phyloP scores from a whole-genome alignment of 2,113 vertebrate species.

The Cheirogaleus medius region DNA sequence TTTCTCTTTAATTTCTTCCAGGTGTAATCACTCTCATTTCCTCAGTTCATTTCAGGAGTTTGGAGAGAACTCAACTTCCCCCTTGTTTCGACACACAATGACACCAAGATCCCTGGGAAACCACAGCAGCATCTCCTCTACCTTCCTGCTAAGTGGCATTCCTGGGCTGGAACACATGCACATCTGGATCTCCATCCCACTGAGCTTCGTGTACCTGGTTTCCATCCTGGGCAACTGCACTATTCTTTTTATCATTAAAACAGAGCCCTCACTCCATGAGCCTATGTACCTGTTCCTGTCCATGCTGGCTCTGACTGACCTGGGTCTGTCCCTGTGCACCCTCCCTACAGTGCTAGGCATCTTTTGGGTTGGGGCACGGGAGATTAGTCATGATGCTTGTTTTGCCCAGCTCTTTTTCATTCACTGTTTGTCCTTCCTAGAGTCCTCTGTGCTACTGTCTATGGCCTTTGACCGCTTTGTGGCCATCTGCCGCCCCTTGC shows the following conservation, averaged over 20 bases:
- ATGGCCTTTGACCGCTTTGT: conserved; percentile 75
- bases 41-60: neutral
- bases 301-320: conserved; percentile 77
- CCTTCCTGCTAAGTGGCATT: conserved; percentile 75
- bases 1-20: neutral
- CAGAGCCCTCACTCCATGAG: conserved; percentile 73
- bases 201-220: conserved; percentile 72
- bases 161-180: conserved; percentile 66
- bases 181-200: conserved; percentile 71
- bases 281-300: conserved; percentile 81
- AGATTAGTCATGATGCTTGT: conserved; percentile 63
- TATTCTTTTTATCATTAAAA: conserved; percentile 74
- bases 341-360: conserved; percentile 73
- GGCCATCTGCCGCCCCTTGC: conserved; percentile 72
- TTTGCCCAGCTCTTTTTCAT: conserved; percentile 77
- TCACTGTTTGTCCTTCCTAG: conserved; percentile 75
- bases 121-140: neutral
- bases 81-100: neutral
- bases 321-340: conserved; percentile 72
- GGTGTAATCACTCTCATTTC: neutral
- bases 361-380: conserved; percentile 57
- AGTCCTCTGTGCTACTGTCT: conserved; percentile 74
- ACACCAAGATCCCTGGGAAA: neutral
- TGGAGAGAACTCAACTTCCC: neutral
- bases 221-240: conserved; percentile 77